Evolutionary conservation across 1,140 invertebrate genomes (phyloP).

Genomic region (Brachionus plicatilis): DNA sequence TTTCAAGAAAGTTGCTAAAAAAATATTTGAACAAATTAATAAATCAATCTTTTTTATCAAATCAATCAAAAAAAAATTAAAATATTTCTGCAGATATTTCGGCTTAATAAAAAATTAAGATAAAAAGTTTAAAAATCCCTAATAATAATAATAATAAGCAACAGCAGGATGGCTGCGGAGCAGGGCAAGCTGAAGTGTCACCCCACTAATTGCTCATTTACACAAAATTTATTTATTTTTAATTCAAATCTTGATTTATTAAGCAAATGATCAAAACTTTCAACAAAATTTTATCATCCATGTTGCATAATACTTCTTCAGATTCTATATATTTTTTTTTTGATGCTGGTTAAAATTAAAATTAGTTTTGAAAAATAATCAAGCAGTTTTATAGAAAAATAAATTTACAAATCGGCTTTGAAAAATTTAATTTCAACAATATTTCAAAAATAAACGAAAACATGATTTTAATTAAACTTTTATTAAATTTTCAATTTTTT

Average conservation of each 20-base stretch:
- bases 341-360: not conserved
- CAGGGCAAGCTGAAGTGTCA: too few relatives aligned
- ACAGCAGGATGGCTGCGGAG: too few relatives aligned
- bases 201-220: not conserved
- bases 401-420: too few relatives aligned
- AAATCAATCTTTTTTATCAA: not conserved
- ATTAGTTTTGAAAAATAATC: too few relatives aligned
- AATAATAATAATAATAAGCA: too few relatives aligned
- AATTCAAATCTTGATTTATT: not conserved
- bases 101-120: not conserved
- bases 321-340: not conserved
- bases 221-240: not conserved
- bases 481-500: too few relatives aligned
- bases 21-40: not conserved
- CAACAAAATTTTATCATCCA: not conserved
- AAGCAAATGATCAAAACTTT: not conserved
- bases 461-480: too few relatives aligned
- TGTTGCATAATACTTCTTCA: not conserved
- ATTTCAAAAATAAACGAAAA: too few relatives aligned
- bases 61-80: not conserved
- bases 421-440: too few relatives aligned
- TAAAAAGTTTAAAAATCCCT: not conserved
- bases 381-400: too few relatives aligned
- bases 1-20: not conserved
- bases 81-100: not conserved